Evolutionary conservation across 2,113 vertebrate genomes (phyloP), one percentile per base, ranked within the genome.

Genomic region (Phylloscopus whistleri): DNA sequence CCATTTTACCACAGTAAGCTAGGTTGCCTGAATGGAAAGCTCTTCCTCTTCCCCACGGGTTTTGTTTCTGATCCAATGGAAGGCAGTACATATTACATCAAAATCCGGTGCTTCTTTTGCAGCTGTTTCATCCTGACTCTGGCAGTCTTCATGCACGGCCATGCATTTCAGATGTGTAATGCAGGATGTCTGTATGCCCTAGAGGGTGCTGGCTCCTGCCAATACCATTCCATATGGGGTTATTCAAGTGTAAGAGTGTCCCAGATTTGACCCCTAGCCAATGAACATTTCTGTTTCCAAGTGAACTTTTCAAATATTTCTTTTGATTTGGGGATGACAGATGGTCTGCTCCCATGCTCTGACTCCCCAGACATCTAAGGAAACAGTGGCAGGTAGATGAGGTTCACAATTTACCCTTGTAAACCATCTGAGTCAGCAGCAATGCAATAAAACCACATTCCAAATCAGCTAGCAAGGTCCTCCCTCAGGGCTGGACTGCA

Each of bases 361-460:
- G 60, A 48, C 33, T 84, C 69, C 64, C 68, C 73, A 72, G 60
- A 67, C 11, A 30, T 27, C 49, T 60, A 35, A 74, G 37, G 49
- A 80, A 87, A 72, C 15, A 43, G 68, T 60, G 78, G 53, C 60
- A 82, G 77, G 69, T 95, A 93, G 70, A 44, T 35, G 51, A 91
- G 49, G n/a, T 68, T 89, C 87, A 64, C 58, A 87, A 95, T 87
- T 96, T 56, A 72, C 63, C 72, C 53, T 76, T 84, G 78, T 23
- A 92, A 92, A 73, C 18, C 43, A 43, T 31, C 80, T 85, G 84
- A 94, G 69, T 95, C 91, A 95, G 81, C 89, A 68, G 59, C 80
- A 64, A 12, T 81, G 66, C 56, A 78, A 68, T 75, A 78, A 84
- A 81, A 37, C 10, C 58, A 37, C 46, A 74, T 89, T 91, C 56